Base-by-base conservation (phyloP, 2,797 vertebrate genomes). In the Gorsachius magnificus region DNA sequence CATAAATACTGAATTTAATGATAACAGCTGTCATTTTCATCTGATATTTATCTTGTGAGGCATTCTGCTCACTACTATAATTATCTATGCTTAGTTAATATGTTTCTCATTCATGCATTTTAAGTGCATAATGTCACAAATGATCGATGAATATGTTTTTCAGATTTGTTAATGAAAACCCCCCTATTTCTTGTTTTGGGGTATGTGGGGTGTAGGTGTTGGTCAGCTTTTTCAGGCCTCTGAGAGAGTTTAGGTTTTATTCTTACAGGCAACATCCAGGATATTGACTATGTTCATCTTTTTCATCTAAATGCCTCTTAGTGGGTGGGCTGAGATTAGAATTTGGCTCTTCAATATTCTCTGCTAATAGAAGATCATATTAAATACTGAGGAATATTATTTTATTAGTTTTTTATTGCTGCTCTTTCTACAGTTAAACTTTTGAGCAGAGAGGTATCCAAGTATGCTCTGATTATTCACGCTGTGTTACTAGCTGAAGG, bases 131-230 rank as follows among this genome's bases (percentile, higher is more conserved):
- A 58, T 33, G 16, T 50, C 77, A 96, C 50, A 64, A 84, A 76
- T 48, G 16, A 78, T 7, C 22, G 46, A 69, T 28, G 12, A 71
- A 21, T 56, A 3, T 16, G 6, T 54, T 64, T 93, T 82, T 77
- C 28, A 21, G 45, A 29, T 53, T 17, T 68, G 2, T 65, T 76
- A 58, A n/a, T 66, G 13, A 61, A 16, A 84, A 81, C 41, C 16
- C 0, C 0, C 2, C 2, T 43, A 0, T 41, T 14, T 50, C 7
- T 70, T n/a, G 1, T 41, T 69, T 38, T 20, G 3, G 2, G 3
- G 1, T 2, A 11, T 22, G 24, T 0, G 25, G 4, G 25, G 45
- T 46, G 20, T 20, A 4, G 12, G 4, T 11, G 35, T 43, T 43
- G 5, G 10, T 78, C 22, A 28, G 24, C 19, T 43, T 8, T 74